Evolutionary conservation across 2,113 vertebrate species (phyloP).

Genomic region (Spermophilus dauricus): DNA sequence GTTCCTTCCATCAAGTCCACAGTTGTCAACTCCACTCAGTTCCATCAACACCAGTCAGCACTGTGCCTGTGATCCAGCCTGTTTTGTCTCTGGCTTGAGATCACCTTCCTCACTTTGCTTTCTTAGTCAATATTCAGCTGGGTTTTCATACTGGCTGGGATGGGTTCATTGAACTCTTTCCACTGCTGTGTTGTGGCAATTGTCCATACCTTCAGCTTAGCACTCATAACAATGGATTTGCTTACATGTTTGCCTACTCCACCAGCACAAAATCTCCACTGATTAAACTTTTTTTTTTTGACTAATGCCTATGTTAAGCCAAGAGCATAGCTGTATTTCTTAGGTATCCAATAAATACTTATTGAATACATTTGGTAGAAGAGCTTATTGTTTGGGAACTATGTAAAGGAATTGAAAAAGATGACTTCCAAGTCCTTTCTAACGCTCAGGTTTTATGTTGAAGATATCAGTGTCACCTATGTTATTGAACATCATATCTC

Average conservation of each 20-base stretch:
- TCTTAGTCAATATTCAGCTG: background rate
- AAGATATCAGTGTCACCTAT: background rate
- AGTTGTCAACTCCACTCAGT: background rate
- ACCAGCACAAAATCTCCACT: background rate
- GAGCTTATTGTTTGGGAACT: background rate
- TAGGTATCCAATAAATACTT: background rate
- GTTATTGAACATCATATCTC: background rate
- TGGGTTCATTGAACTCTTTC: background rate
- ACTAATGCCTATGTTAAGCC: background rate
- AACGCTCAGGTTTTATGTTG: slow-evolving; percentile 29
- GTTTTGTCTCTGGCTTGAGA: background rate
- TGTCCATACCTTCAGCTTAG: background rate
- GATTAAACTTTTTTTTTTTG: background rate
- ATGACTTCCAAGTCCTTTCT: slow-evolving; percentile 7
- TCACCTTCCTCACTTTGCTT: background rate
- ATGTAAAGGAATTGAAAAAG: background rate
- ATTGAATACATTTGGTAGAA: background rate
- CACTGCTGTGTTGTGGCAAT: background rate
- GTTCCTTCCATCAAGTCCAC: background rate
- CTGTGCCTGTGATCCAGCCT: background rate
- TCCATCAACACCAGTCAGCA: background rate
- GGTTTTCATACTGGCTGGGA: background rate
- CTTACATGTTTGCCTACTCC: background rate
- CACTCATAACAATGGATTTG: background rate
- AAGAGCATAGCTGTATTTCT: background rate